Evolutionary conservation across 2,797 vertebrate species (phyloP).

Genomic region (Acanthurus tractus): DNA sequence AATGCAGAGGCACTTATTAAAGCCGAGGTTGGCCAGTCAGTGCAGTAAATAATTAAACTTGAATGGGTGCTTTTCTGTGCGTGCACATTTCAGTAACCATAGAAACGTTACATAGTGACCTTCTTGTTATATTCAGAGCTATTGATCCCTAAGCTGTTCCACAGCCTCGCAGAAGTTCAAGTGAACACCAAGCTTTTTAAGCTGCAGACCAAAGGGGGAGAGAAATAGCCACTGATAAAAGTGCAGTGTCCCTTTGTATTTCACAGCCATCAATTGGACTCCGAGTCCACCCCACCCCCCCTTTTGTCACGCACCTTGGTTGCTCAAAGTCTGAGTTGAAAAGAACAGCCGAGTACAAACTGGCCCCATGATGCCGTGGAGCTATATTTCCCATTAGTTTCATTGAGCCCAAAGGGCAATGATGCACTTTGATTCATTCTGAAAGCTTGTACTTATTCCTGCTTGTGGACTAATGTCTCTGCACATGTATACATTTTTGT

Average conservation of each 20-base stretch:
- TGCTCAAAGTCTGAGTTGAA: slow-evolving; percentile 39
- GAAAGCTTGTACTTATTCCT: background rate
- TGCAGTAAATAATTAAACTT: background rate
- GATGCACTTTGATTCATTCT: slow-evolving; percentile 12
- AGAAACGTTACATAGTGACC: slow-evolving; percentile 57
- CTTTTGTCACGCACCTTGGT: slow-evolving; percentile 24
- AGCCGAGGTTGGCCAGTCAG: slow-evolving; percentile 31
- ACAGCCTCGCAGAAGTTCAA: slow-evolving; percentile 29
- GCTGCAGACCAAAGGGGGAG: slow-evolving; percentile 41
- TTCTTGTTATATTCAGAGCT: slow-evolving; percentile 54
- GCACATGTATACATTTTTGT: background rate
- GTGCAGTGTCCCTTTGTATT: slow-evolving; percentile 40
- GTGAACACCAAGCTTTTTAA: slow-evolving; percentile 39
- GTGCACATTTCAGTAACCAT: slow-evolving; percentile 26
- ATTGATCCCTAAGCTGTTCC: slow-evolving; percentile 55
- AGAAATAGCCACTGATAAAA: slow-evolving; percentile 46
- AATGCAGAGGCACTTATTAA: slow-evolving; percentile 14
- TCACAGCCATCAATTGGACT: slow-evolving; percentile 54
- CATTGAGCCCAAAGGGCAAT: slow-evolving; percentile 18
- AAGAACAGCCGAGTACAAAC: slow-evolving; percentile 42
- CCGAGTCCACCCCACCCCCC: background rate
- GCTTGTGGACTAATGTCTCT: background rate
- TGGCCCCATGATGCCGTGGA: background rate
- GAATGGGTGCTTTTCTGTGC: background rate
- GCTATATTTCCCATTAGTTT: background rate